These are phyloP conservation scores for Hippopotamus amphibius DNA, from an alignment of 2,113 vertebrate species.

Conservation along the genomic window DNA sequence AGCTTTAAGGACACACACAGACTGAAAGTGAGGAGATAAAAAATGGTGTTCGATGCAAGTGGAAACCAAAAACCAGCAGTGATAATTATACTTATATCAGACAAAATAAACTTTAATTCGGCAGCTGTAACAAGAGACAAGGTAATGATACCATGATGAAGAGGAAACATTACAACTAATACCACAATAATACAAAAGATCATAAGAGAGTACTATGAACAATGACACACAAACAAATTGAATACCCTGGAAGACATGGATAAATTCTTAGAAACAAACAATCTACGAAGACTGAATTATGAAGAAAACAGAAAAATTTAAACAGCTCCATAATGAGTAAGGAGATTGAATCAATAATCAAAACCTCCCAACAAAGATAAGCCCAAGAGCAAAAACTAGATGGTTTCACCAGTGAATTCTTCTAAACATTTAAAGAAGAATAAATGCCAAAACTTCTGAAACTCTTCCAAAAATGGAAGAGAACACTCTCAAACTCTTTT, in stretches of 20 bases:
- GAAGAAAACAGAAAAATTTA: not conserved
- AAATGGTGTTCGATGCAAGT: not conserved
- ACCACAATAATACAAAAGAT: not conserved
- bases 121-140: not conserved
- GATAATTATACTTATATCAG: not conserved
- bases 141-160: not conserved
- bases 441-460: not conserved
- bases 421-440: not conserved
- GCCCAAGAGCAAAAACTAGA: not conserved
- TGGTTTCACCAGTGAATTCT: not conserved
- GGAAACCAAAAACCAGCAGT: not conserved
- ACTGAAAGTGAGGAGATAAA: not conserved
- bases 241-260: not conserved
- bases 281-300: not conserved
- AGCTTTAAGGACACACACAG: not conserved
- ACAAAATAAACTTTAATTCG: not conserved
- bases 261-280: not conserved
- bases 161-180: not conserved
- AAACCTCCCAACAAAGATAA: not conserved
- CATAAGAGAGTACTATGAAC: not conserved
- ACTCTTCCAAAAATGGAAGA: not conserved
- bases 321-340: not conserved
- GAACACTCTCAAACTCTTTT: not conserved
- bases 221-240: not conserved
- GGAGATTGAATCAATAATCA: not conserved